Base-by-base conservation (phyloP, 2,113 vertebrate species). In the Scolopax mira region DNA sequence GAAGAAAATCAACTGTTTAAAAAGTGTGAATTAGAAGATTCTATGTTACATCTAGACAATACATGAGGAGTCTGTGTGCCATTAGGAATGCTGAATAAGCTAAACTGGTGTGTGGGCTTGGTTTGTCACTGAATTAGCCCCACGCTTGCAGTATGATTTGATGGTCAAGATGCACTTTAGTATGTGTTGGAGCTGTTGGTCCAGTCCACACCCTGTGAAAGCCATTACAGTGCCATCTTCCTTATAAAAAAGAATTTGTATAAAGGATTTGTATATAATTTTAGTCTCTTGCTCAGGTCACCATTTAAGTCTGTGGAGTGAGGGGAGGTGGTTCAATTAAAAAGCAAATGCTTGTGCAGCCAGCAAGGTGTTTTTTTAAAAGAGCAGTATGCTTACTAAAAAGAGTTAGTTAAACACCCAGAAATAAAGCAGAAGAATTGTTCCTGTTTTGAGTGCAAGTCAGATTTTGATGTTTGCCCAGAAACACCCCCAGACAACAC, bases 391-490 rank as follows among this genome's bases (percentile, higher is more conserved):
- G 5, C 39, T 84, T 79, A 13, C 41, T 75, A 41, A 81, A 90
- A 55, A 67, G 48, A 75, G 18, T 49, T 18, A 46, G 33, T 60
- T 21, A 79, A 64, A 81, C 27, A 89, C 82, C 15, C 24, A 90
- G 66, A 92, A 91, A 72, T 60, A 67, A 92, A 86, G 44, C 17
- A 70, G 85, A 93, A 95, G 67, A 91, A 39, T 58, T 54, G 69
- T 91, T 75, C n/a, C 37, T 60, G 46, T n/a, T 87, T 80, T 64
- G n/a, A 94, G 73, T 44, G 46, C 31, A 72, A 79, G n/a, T 73
- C 48, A 75, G 85, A 64, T 88, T 85, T 89, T 95, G 61, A 74
- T 91, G 67, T 82, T 92, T 84, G 86, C 77, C 25, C 74, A 62
- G 65, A 93, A 90, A 58, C 22, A 85, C 11, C 62, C 79, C 46